phyloP scores from a whole-genome alignment of 2,888 invertebrate species.

The Drosophila kuntzei region DNA sequence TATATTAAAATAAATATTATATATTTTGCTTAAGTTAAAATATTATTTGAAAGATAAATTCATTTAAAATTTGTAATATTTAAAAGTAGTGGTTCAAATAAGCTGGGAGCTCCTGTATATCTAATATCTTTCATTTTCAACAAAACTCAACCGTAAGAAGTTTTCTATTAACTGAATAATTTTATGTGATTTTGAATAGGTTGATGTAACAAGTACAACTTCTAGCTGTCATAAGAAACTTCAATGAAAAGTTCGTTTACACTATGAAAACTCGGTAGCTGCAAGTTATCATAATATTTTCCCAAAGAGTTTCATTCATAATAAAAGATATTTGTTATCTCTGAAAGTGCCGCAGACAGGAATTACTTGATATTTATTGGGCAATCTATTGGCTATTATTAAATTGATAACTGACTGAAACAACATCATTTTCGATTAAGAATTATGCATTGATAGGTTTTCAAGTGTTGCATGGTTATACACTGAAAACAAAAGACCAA shows the following conservation, averaged over 20 bases:
- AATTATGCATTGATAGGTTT: conserved; percentile 41
- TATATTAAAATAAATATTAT: no score
- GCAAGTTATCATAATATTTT: neutral
- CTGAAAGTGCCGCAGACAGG: neutral
- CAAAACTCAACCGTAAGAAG: no score
- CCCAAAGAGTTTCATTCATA: neutral
- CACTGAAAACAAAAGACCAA: no score
- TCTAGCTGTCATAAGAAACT: neutral
- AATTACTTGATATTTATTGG: conserved; percentile 32
- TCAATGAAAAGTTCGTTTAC: neutral
- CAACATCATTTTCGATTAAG: conserved; percentile 38
- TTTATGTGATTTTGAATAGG: neutral
- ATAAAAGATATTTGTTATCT: conserved; percentile 5
- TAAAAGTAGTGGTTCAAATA: no score
- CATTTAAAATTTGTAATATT: no score
- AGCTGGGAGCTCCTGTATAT: no score
- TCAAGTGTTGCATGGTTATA: no score
- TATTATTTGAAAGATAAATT: no score
- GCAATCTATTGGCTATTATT: conserved; percentile 36
- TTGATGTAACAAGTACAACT: neutral
- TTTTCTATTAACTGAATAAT: neutral
- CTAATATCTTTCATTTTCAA: no score
- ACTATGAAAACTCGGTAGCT: neutral
- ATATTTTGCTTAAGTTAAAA: no score
- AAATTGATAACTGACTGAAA: conserved; percentile 19